Percentiles rank a stretch among this genome's conserved stretches.
These are phyloP conservation scores for Bombyx mori DNA, from an alignment of 1,140 invertebrate genomes.

Conservation along the genomic window DNA sequence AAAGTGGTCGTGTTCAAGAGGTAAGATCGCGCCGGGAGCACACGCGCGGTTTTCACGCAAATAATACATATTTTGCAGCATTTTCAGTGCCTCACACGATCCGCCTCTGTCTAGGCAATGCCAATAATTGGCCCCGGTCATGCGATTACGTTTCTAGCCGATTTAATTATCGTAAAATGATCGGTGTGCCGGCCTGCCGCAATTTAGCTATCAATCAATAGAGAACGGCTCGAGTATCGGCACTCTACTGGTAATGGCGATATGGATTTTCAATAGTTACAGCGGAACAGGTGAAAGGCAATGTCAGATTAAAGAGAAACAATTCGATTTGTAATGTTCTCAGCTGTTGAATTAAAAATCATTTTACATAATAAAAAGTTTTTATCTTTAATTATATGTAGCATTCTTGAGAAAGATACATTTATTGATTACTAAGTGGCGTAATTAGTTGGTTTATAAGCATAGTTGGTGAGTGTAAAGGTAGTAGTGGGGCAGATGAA, in stretches of 20 bases:
- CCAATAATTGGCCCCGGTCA: constrained; percentile 68
- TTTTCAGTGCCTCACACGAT: constrained; percentile 57
- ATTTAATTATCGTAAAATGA: constrained; percentile 72
- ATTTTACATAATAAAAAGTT: too few species aligned
- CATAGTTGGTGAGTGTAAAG: too few species aligned
- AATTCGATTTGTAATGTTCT: too few species aligned
- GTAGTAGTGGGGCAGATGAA: too few species aligned
- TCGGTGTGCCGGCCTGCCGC: constrained; percentile 58
- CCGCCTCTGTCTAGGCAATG: constrained; percentile 51
- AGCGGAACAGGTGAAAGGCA: constrained; percentile 31
- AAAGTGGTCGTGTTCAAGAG: too few species aligned
- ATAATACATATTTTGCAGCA: constrained; percentile 49
- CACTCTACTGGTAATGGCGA: constrained; percentile 18
- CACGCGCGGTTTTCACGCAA: constrained; percentile 47
- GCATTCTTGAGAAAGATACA: too few species aligned
- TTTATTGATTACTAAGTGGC: too few species aligned
- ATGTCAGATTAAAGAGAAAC: neutral
- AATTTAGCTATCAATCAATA: constrained; percentile 72
- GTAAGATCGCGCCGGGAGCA: constrained; percentile 35
- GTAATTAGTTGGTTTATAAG: too few species aligned
- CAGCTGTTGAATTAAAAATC: too few species aligned
- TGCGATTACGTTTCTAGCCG: constrained; percentile 69
- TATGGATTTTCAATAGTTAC: constrained; percentile 40
- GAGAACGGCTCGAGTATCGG: constrained; percentile 29
- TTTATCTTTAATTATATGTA: too few species aligned